phyloP scores from a whole-genome alignment of 1,140 invertebrate genomes.

The Contarinia nasturtii region DNA sequence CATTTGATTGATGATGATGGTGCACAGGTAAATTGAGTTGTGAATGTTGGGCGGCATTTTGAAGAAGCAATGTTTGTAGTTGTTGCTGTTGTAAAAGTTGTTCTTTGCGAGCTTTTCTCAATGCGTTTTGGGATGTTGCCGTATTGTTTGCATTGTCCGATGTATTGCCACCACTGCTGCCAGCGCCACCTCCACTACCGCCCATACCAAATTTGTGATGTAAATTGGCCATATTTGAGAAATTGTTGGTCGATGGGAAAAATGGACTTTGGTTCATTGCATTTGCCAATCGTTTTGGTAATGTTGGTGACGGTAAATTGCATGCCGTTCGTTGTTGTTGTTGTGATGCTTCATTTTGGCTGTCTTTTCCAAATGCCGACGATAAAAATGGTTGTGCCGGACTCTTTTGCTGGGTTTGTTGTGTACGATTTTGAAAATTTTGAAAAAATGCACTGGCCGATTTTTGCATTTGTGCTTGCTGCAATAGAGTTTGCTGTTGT shows the following conservation, averaged over 20 bases:
- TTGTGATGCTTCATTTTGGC: not conserved
- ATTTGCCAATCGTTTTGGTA: too few species aligned
- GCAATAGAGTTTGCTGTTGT: constrained; percentile 9
- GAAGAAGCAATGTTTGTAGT: not conserved
- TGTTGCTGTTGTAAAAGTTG: not conserved
- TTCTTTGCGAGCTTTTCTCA: too few species aligned
- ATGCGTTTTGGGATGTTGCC: not conserved
- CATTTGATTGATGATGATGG: not conserved
- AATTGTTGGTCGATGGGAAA: too few species aligned
- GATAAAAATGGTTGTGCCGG: not conserved
- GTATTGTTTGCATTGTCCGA: not conserved
- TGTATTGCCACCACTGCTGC: not conserved
- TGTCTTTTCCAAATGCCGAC: not conserved
- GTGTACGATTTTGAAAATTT: constrained; percentile 1
- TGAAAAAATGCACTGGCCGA: constrained; percentile 7
- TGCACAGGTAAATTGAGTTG: not conserved
- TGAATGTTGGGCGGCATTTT: not conserved
- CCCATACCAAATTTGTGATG: too few species aligned
- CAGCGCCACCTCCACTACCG: too few species aligned
- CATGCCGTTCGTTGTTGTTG: constrained; percentile 9
- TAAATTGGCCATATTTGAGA: too few species aligned
- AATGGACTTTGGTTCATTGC: too few species aligned
- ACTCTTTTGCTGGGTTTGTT: constrained; percentile 3
- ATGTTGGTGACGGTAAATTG: constrained; percentile 7
- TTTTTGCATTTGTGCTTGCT: constrained; percentile 10